Evolutionary conservation across 2,113 vertebrate genomes (phyloP), one percentile per base, ranked within the genome.

Genomic region (Charina bottae): DNA sequence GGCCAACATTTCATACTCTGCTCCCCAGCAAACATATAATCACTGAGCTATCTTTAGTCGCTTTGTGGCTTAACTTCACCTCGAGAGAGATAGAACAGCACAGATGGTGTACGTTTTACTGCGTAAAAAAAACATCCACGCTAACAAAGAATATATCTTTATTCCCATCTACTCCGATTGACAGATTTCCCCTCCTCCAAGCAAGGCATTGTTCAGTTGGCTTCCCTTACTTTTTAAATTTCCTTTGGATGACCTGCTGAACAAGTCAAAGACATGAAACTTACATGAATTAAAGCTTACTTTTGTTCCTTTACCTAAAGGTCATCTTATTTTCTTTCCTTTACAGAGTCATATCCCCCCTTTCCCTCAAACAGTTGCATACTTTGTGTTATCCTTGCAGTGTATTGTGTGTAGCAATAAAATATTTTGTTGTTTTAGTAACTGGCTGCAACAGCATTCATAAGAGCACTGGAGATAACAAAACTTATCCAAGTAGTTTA

Each of bases 41-140:
- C 93, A 93, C 33, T 4, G 78, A 56, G 90, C 96, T 97, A 96
- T 97, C 95, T 97, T 98, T 97, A 97, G 96, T 93, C 93, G 49
- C 33, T 91, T 68, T 96, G 96, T 96, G 95, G 96, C 94, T 24
- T 86, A 90, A 15, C 92, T 93, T 97, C 86, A 95, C 91, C 95
- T 92, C 89, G 56, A 83, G 62, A 96, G 93, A 93, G 94, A 95
- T 85, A 92, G 60, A 95, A 64, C 33, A 90, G 92, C 87, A 87
- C 91, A 94, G 91, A 93, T 95, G 90, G 91, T 91, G 93, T 95
- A 94, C 42, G 49, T 96, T 96, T 95, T 92, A 90, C 92, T 93
- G 68, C 95, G 90, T 90, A 92, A 94, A 96, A 88, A 85, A 92
- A 7, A 58, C 54, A 92, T 19, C 55, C 17, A 37, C 53, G 7